phyloP scores from a whole-genome alignment of 2,888 invertebrate species.

The Patella pellucida region DNA sequence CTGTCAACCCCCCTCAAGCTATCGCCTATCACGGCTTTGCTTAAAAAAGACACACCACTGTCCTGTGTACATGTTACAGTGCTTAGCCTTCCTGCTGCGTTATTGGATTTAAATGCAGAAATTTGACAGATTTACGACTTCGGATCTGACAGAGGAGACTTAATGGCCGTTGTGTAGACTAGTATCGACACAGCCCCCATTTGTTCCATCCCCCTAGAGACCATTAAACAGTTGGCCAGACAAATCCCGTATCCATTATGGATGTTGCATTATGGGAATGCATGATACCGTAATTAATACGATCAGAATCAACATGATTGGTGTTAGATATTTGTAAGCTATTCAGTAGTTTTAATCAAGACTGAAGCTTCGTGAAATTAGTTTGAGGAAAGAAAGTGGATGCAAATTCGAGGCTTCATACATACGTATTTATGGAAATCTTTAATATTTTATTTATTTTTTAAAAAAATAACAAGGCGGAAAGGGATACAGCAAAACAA shows the following conservation, averaged over 20 bases:
- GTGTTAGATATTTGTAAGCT: too few relatives aligned
- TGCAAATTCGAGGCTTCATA: too few relatives aligned
- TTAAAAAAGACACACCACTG: background rate
- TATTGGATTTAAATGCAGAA: constrained; percentile 5
- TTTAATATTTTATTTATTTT: too few relatives aligned
- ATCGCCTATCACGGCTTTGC: background rate
- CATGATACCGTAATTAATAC: background rate
- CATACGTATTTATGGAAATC: too few relatives aligned
- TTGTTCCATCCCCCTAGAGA: constrained; percentile 1
- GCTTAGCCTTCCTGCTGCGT: constrained; percentile 3
- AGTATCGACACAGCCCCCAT: constrained; percentile 4
- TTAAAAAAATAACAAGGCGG: too few relatives aligned
- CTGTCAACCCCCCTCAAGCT: constrained; percentile 7
- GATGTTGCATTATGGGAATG: background rate
- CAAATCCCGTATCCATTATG: constrained; percentile 2
- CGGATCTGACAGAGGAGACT: background rate
- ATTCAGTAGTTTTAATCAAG: too few relatives aligned
- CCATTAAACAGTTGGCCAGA: constrained; percentile 12
- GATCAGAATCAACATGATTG: too few relatives aligned
- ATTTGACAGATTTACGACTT: constrained; percentile 10
- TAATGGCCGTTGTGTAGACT: constrained; percentile 11
- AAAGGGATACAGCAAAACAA: too few relatives aligned
- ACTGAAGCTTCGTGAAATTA: too few relatives aligned
- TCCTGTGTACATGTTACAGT: background rate
- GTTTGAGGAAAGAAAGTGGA: too few relatives aligned